phyloP scores from a whole-genome alignment of 2,888 invertebrate genomes.

The Amphipyra tragopoginis region DNA sequence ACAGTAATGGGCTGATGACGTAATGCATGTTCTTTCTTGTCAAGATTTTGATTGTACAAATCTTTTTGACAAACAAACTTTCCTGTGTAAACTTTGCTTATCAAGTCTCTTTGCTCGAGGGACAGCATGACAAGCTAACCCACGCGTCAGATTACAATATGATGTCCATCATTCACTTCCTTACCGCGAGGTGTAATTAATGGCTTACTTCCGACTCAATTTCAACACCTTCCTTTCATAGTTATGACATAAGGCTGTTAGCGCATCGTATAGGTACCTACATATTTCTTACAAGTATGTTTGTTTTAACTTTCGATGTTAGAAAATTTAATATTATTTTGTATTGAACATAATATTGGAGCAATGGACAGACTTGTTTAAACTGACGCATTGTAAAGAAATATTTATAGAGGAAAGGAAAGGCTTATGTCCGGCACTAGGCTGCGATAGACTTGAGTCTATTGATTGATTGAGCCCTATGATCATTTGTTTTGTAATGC shows the following conservation, averaged over 20 bases:
- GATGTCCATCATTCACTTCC: conserved; percentile 19
- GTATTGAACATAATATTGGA: conserved; percentile 6
- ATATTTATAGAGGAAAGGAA: no score
- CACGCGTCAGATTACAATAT: background rate
- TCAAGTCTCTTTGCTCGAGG: background rate
- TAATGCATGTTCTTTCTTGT: no score
- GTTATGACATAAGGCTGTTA: conserved; percentile 35
- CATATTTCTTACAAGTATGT: conserved; percentile 7
- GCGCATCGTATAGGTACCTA: conserved; percentile 14
- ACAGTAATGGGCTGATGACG: no score
- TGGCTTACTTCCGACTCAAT: conserved; percentile 34
- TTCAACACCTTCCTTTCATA: conserved; percentile 45
- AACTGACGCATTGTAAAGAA: background rate
- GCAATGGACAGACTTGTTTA: background rate
- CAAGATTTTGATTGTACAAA: no score
- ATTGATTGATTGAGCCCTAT: background rate
- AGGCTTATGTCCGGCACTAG: no score
- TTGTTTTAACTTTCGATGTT: conserved; percentile 11
- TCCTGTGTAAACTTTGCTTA: background rate
- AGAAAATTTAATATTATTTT: conserved; percentile 1
- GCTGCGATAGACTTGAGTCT: no score
- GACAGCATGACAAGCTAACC: conserved; percentile 30
- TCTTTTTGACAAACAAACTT: no score
- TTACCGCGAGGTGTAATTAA: conserved; percentile 30
- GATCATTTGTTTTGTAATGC: conserved; percentile 11